phyloP scores from a whole-genome alignment of 1,140 invertebrate species.

The Camponotus vicinus region DNA sequence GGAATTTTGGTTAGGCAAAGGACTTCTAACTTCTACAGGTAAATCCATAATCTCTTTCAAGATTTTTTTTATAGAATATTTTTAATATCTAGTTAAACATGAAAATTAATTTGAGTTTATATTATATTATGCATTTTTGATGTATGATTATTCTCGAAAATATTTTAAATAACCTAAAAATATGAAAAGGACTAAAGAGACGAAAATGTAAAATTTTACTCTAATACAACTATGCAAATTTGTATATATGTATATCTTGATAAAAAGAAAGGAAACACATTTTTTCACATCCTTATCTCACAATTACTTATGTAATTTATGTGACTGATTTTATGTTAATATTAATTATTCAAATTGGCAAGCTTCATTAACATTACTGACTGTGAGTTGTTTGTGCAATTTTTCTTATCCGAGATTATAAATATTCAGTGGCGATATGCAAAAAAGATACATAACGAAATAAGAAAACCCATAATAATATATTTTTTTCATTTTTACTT shows the following conservation, averaged over 20 bases:
- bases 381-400: neutral
- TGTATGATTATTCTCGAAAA: neutral
- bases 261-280: too few species aligned
- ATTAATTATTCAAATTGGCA: neutral
- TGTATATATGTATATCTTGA: too few species aligned
- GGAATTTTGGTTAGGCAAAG: conserved; percentile 89
- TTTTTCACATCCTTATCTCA: too few species aligned
- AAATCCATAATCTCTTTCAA: neutral
- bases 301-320: neutral
- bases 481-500: too few species aligned
- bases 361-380: neutral
- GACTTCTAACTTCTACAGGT: conserved; percentile 89
- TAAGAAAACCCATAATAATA: neutral
- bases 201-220: too few species aligned
- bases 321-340: neutral
- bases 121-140: too few species aligned
- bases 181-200: too few species aligned
- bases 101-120: too few species aligned
- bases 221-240: too few species aligned
- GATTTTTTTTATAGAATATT: neutral
- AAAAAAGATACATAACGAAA: neutral
- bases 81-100: neutral
- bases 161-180: too few species aligned
- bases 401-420: neutral
- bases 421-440: neutral